phyloP scores from a whole-genome alignment of 35 echinoderm and acorn worm species.

The Ophioderma brevispina region DNA sequence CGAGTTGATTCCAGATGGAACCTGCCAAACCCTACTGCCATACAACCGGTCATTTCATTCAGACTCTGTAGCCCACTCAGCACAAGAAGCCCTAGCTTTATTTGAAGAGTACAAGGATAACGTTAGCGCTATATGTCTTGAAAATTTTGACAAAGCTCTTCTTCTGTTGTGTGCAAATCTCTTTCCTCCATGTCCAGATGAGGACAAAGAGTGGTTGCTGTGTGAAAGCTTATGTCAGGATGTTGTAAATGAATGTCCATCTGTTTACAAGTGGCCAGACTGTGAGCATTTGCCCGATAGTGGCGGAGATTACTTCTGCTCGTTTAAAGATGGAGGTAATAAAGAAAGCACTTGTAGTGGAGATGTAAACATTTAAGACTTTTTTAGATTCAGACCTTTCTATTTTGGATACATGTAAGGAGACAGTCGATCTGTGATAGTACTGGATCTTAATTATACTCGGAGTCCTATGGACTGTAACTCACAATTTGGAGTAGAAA shows the following conservation, averaged over 20 bases:
- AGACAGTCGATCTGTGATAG: too few relatives aligned
- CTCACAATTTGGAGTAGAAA: too few relatives aligned
- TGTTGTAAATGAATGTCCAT: neutral
- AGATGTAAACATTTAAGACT: too few relatives aligned
- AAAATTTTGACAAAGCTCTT: neutral
- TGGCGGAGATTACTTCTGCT: neutral
- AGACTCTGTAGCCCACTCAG: neutral
- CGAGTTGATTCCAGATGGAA: neutral
- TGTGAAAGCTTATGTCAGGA: neutral
- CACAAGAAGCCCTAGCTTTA: neutral
- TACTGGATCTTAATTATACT: too few relatives aligned
- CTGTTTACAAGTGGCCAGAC: neutral
- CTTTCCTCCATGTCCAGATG: neutral
- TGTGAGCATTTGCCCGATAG: neutral
- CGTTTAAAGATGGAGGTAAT: too few relatives aligned
- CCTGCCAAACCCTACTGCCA: neutral
- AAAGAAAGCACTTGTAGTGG: too few relatives aligned
- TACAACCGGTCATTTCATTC: neutral
- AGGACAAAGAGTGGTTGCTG: neutral
- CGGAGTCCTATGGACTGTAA: too few relatives aligned
- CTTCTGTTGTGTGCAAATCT: neutral
- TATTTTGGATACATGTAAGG: too few relatives aligned
- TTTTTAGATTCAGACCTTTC: too few relatives aligned
- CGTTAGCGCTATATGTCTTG: neutral
- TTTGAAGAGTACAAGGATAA: neutral